phyloP scores from a whole-genome alignment of 2,888 invertebrate genomes.

The Microchrysa polita region DNA sequence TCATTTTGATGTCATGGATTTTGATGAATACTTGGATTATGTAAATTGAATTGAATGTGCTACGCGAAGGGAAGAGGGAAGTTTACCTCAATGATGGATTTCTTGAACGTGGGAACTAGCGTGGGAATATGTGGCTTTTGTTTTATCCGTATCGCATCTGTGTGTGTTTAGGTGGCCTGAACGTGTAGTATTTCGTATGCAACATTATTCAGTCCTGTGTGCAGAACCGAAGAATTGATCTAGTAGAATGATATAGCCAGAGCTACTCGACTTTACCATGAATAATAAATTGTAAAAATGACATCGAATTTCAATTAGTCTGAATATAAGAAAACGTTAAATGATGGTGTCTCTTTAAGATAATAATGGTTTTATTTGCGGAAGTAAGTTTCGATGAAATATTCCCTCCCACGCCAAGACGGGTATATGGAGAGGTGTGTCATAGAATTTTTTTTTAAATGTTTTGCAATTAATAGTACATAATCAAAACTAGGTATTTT shows the following conservation, averaged over 20 bases:
- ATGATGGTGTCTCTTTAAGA: too few relatives aligned
- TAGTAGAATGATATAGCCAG: not conserved
- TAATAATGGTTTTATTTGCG: too few relatives aligned
- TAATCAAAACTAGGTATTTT: too few relatives aligned
- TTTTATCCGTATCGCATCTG: not conserved
- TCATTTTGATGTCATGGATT: constrained; percentile 31
- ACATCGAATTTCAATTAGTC: not conserved
- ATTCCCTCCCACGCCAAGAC: too few relatives aligned
- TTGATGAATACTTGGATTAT: constrained; percentile 36
- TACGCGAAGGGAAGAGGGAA: not conserved
- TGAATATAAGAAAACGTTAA: too few relatives aligned
- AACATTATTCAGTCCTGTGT: not conserved
- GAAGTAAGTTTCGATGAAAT: too few relatives aligned
- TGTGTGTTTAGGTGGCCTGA: not conserved
- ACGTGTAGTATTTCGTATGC: not conserved
- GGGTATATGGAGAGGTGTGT: too few relatives aligned
- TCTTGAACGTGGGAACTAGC: constrained; percentile 21
- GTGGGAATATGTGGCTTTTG: constrained; percentile 29
- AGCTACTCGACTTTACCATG: not conserved
- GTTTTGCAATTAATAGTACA: too few relatives aligned
- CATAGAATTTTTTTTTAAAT: too few relatives aligned
- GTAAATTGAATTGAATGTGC: constrained; percentile 32
- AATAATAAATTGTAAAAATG: not conserved
- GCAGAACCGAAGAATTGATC: not conserved
- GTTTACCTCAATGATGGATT: not conserved